Evolutionary conservation across 2,113 vertebrate species (phyloP).

Genomic region (Zosterops hypoxanthus): DNA sequence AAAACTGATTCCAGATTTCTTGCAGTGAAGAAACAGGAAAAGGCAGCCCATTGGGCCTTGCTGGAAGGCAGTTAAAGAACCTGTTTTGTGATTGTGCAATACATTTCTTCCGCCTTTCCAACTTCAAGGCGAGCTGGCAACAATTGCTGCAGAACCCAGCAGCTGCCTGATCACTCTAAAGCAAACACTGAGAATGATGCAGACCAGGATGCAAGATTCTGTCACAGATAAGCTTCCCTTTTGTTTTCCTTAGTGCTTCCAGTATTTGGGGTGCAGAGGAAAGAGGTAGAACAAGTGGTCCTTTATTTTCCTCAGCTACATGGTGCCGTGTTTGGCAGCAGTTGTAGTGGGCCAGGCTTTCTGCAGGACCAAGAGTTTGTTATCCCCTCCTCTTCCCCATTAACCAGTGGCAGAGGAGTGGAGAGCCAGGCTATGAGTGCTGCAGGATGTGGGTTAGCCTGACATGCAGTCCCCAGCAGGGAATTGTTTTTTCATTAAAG

Average conservation of each 20-base stretch:
- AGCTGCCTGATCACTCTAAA: neutral
- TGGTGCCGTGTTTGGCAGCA: no score
- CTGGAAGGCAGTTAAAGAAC: neutral
- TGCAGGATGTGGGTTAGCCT: neutral
- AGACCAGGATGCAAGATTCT: neutral
- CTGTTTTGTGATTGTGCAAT: fast-evolving
- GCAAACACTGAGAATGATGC: neutral
- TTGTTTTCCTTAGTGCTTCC: neutral
- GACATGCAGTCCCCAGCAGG: neutral
- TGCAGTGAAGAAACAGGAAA: neutral
- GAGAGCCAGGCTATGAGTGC: neutral
- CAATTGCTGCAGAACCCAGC: neutral
- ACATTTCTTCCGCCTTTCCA: neutral
- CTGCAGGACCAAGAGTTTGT: neutral
- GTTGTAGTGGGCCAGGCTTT: neutral
- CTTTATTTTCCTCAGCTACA: neutral
- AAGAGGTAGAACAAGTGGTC: neutral
- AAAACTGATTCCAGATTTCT: neutral
- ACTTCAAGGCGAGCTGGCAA: neutral
- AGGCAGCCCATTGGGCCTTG: neutral
- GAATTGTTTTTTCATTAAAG: neutral
- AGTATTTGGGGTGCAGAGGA: neutral
- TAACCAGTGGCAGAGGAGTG: neutral
- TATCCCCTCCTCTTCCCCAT: neutral
- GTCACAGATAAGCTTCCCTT: neutral